phyloP scores from a whole-genome alignment of 92 coral and sea anemone species.

The Zoanthus gigantus region DNA sequence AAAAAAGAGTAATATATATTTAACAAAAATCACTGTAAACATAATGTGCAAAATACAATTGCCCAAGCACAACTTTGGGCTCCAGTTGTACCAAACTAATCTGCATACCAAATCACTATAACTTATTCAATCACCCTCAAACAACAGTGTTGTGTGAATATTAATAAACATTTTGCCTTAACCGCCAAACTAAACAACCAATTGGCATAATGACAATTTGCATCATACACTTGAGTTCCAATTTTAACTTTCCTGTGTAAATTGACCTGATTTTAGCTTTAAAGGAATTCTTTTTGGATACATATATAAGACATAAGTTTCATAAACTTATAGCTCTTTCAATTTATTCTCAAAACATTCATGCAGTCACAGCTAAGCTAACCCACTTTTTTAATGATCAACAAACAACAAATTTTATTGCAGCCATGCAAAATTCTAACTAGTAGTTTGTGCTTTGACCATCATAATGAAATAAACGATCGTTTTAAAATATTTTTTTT shows the following conservation, averaged over 20 bases:
- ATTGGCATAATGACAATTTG: not conserved
- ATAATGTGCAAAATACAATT: constrained; percentile 25
- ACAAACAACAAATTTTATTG: too few relatives aligned
- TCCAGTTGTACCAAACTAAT: constrained; percentile 11
- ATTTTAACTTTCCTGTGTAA: not conserved
- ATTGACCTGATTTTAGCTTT: not conserved
- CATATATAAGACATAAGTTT: too few relatives aligned
- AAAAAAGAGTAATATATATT: not conserved
- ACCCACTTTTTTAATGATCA: too few relatives aligned
- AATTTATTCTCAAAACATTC: too few relatives aligned
- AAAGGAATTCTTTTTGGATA: too few relatives aligned
- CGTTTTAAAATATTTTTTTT: not conserved
- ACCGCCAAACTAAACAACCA: constrained; percentile 37
- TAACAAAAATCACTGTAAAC: not conserved
- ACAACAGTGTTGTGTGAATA: constrained; percentile 48
- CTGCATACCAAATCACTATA: constrained; percentile 7
- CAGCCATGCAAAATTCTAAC: too few relatives aligned
- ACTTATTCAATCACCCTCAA: constrained; percentile 9
- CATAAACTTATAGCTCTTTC: too few relatives aligned
- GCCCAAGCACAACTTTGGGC: constrained; percentile 32
- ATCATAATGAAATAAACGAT: too few relatives aligned
- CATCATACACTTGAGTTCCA: not conserved
- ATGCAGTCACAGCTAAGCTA: too few relatives aligned
- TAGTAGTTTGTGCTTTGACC: too few relatives aligned
- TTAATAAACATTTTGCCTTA: constrained; percentile 43